Percentiles rank a stretch among this genome's conserved stretches.
Conservation (phyloP, 2,113 vertebrate species). For the Deroptyus accipitrinus region DNA sequence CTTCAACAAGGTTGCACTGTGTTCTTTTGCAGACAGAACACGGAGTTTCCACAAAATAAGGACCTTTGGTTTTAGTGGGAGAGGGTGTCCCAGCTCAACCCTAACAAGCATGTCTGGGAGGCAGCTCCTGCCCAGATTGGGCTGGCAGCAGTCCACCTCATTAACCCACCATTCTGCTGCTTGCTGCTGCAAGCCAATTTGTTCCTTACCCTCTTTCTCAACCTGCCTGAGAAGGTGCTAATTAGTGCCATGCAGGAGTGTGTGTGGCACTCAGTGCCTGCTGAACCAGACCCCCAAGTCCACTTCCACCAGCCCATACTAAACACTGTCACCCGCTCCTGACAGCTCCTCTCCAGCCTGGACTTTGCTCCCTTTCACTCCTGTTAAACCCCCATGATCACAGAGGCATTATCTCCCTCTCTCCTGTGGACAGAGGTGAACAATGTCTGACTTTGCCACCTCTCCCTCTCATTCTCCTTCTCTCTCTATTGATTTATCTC, state of each 20-base stretch:
- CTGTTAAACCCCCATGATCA: background rate
- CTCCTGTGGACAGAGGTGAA: background rate
- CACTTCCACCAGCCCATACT: background rate
- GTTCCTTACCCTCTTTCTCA: background rate
- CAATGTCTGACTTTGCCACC: background rate
- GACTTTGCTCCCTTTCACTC: background rate
- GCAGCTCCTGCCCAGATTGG: background rate
- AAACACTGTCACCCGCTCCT: background rate
- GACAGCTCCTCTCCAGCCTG: background rate
- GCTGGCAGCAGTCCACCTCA: background rate
- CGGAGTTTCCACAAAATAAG: background rate
- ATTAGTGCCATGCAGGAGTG: background rate
- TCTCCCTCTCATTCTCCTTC: slow-evolving; percentile 1
- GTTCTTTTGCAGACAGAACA: background rate
- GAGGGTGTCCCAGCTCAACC: background rate
- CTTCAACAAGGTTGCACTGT: background rate
- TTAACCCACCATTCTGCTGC: background rate
- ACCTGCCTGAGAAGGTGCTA: background rate
- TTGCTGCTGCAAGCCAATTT: background rate
- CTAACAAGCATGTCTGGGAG: background rate
- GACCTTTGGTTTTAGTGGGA: background rate
- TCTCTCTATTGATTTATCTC: slow-evolving; percentile 29
- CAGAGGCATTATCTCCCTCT: background rate
- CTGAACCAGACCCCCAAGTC: background rate
- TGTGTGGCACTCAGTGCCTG: background rate